These are phyloP conservation scores for Drosophila fungiperda DNA, from an alignment of 2,888 invertebrate species.

Conservation along the genomic window DNA sequence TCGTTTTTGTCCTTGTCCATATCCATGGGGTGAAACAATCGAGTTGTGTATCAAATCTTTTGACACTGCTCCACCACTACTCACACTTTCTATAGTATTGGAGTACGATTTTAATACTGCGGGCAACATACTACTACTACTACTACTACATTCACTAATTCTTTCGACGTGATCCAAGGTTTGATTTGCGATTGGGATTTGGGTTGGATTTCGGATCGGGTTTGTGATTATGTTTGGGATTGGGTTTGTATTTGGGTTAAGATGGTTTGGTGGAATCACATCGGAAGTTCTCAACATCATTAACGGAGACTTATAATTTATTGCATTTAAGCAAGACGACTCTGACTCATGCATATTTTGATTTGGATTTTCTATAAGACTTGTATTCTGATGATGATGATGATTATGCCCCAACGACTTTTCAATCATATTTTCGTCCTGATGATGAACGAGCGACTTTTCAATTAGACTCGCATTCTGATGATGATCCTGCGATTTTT, in stretches of 20 bases:
- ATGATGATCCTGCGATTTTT: constrained; percentile 2
- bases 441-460: constrained; percentile 5
- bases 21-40: constrained; percentile 16
- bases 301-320: constrained; percentile 31
- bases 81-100: constrained; percentile 29
- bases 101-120: constrained; percentile 35
- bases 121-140: constrained; percentile 27
- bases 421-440: neutral
- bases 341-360: constrained; percentile 22
- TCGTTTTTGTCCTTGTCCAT: constrained; percentile 29
- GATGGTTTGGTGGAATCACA: constrained; percentile 12
- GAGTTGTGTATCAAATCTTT: constrained; percentile 30
- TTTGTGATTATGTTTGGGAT: neutral
- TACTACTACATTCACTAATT: constrained; percentile 17
- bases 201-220: neutral
- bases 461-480: neutral
- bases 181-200: neutral
- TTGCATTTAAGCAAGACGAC: constrained; percentile 26
- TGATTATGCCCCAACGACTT: neutral
- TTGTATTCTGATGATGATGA: constrained; percentile 10
- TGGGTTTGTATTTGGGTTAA: neutral
- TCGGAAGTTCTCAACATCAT: constrained; percentile 31
- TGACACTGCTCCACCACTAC: constrained; percentile 18
- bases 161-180: constrained; percentile 22
- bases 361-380: constrained; percentile 22